Evolutionary conservation across 2,113 vertebrate species (phyloP).

Genomic region (Podilymbus podiceps): DNA sequence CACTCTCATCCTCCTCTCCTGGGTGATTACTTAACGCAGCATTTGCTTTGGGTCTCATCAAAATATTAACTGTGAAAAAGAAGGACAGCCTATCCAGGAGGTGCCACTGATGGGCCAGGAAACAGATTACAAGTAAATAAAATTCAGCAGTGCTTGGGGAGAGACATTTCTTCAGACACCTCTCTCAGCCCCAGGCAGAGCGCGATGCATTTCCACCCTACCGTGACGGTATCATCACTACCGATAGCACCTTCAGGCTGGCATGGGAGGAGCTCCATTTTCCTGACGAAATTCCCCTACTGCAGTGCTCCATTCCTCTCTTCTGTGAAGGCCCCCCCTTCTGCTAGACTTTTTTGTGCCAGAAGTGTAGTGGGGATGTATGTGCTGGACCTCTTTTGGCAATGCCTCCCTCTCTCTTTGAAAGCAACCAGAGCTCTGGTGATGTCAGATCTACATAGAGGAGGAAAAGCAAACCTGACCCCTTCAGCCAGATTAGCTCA

Average conservation of each 20-base stretch:
- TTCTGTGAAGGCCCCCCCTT: accelerated
- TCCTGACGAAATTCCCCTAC: not conserved
- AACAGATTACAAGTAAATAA: not conserved
- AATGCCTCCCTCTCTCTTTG: not conserved
- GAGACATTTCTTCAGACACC: not conserved
- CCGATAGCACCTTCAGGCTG: not conserved
- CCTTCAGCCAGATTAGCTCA: not conserved
- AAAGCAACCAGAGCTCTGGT: not conserved
- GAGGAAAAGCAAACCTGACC: not conserved
- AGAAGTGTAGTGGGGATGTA: not conserved
- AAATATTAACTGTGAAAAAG: not conserved
- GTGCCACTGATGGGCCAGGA: not conserved
- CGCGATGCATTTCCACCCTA: not conserved
- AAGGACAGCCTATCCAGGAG: not conserved
- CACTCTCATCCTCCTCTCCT: not conserved
- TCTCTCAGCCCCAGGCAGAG: not conserved
- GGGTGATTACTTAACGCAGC: accelerated
- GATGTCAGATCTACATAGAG: not conserved
- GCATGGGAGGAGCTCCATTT: not conserved
- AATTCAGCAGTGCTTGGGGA: not conserved
- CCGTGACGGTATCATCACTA: too few relatives aligned
- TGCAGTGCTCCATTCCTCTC: not conserved
- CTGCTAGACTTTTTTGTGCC: too few relatives aligned
- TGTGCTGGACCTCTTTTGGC: too few relatives aligned
- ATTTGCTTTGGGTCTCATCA: not conserved